Base-by-base conservation (phyloP, 2,797 vertebrate species). In the Gymnothorax reevesii region DNA sequence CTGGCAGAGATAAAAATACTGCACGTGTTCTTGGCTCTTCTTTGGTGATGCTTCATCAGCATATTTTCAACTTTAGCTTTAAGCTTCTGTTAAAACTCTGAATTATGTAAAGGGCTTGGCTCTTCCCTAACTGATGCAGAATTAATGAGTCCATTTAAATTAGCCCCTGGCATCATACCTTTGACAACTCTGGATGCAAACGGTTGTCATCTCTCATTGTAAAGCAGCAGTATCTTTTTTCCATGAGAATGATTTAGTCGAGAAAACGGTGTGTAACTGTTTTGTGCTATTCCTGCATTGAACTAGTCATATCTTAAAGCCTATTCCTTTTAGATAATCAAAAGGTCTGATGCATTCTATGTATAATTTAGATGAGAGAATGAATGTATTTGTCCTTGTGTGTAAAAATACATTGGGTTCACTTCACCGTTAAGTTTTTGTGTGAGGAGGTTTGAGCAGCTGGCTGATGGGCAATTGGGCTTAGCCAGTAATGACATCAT, bases 81-180 rank as follows among this genome's bases (percentile, higher is more conserved):
- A 77, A 77, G 7, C 33, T n/a, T 83, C 57, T 83, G 82, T 57
- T 22, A 12, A 42, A 77, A 33, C 82, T 13, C 27, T 83, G 25
- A 83, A 83, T 83, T 59, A 83, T 62, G 59, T 83, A 83, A 59
- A 83, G 13, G 73, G 27, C 20, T 83, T 27, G 57, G 82, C 82
- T 83, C 82, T 60, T 25, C n/a, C 7, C n/a, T 42, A 4, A 20
- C 15, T 83, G 82, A 60, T 83, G 55, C 13, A 83, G 57, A 25
- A 59, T 60, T 83, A 80, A 83, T 83, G 54, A 83, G 59, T 57
- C 25, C 55, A 33, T 83, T n/a, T 55, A 83, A 83, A 83, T 22
- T n/a, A 27, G 82, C 82, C 59, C 25, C 25, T 55, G 82, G 82
- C 82, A 60, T 59, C 82, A 5, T 83, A 25, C 80, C 57, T 83